Conservation (phyloP, 2,797 vertebrate species). For the Taeniopygia guttata region DNA sequence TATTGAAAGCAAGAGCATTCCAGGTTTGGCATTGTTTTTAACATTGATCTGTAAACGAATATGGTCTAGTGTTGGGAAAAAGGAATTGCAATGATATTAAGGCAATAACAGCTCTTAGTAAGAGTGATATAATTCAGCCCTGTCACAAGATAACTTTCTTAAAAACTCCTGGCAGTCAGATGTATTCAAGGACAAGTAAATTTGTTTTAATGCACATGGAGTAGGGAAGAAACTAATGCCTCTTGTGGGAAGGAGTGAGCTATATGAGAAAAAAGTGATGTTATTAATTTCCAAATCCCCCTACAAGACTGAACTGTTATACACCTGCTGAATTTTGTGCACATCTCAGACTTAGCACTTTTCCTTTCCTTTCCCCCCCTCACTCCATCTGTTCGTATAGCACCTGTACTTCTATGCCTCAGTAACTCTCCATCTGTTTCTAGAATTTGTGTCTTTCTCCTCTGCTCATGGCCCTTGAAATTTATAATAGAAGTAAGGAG, state of each 20-base stretch:
- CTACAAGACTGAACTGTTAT: not conserved
- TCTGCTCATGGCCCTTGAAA: slow-evolving; percentile 10
- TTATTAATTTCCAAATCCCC: not conserved
- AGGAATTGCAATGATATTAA: not conserved
- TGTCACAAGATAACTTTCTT: not conserved
- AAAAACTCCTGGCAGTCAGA: not conserved
- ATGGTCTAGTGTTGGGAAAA: not conserved
- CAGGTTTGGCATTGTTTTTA: not conserved
- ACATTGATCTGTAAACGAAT: not conserved
- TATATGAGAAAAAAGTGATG: not conserved
- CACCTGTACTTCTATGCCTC: slow-evolving; percentile 57
- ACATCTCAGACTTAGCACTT: slow-evolving; percentile 23
- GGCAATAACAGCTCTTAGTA: not conserved
- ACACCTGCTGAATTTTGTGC: slow-evolving; percentile 28
- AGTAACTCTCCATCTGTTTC: slow-evolving; percentile 61
- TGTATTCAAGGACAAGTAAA: not conserved
- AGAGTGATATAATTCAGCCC: not conserved
- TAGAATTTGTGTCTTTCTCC: slow-evolving; percentile 30
- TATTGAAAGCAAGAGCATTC: not conserved
- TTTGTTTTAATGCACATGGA: not conserved
- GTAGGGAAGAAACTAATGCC: not conserved
- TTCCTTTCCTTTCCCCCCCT: not conserved
- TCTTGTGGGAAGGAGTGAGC: not conserved
- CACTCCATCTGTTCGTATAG: slow-evolving; percentile 45
- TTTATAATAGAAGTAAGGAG: slow-evolving; percentile 13